Evolutionary conservation across 2,797 vertebrate genomes (phyloP).

Genomic region (Brotula barbata): DNA sequence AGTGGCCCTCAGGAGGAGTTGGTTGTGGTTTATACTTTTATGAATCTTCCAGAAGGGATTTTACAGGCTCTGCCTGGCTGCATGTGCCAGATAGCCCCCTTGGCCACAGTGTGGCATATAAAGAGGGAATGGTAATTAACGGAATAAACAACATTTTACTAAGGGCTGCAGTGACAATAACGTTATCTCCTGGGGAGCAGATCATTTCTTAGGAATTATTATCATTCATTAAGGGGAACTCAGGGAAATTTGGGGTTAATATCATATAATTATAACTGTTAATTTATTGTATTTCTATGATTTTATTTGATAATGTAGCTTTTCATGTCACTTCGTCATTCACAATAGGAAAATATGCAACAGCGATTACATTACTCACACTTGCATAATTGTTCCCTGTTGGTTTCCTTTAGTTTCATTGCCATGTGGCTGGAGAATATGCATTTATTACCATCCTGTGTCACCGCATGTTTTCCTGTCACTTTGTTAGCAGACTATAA

Average conservation of each 20-base stretch:
- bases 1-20: constrained; percentile 60
- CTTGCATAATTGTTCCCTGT: neutral
- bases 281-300: constrained; percentile 7
- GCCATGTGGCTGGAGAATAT: neutral
- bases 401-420: neutral
- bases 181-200: constrained; percentile 51
- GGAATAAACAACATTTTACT: constrained; percentile 67
- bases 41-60: constrained; percentile 70
- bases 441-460: too few species aligned
- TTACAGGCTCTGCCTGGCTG: constrained; percentile 61
- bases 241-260: constrained; percentile 12
- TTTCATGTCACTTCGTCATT: constrained; percentile 15
- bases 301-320: constrained; percentile 18
- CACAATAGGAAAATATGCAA: neutral
- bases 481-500: too few species aligned
- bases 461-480: too few species aligned
- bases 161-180: constrained; percentile 56
- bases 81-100: constrained; percentile 58
- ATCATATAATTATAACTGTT: constrained; percentile 14
- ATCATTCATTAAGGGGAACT: constrained; percentile 10
- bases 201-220: constrained; percentile 41
- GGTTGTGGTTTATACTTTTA: constrained; percentile 66
- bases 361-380: neutral
- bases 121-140: constrained; percentile 67
- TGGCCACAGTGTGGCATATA: constrained; percentile 39